These are phyloP conservation scores for Olivierus martensii DNA, from an alignment of 1,140 invertebrate genomes.

Conservation along the genomic window DNA sequence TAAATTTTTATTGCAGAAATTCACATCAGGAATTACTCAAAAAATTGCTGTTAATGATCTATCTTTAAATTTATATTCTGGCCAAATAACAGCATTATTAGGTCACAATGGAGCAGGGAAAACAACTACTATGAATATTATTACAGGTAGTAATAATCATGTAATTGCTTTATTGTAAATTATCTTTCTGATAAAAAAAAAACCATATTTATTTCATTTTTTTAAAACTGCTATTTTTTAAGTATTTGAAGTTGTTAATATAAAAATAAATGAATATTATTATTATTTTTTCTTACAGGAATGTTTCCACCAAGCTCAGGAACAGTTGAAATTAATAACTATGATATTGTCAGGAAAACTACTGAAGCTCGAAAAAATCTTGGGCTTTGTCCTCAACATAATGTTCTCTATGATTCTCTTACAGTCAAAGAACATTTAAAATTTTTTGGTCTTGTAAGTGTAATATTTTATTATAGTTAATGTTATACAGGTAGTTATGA, in stretches of 20 bases:
- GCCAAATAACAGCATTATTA: conserved; percentile 68
- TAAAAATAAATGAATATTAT: too few relatives aligned
- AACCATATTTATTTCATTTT: too few relatives aligned
- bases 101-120: conserved; percentile 77
- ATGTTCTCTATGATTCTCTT: conserved; percentile 33
- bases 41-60: conserved; percentile 52
- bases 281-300: conserved; percentile 36
- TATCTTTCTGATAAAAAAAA: too few relatives aligned
- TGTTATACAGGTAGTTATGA: too few relatives aligned
- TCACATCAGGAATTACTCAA: conserved; percentile 8
- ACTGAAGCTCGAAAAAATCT: conserved; percentile 47
- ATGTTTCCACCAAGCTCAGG: conserved; percentile 51
- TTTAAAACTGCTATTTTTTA: too few relatives aligned
- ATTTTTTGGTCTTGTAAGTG: conserved; percentile 27
- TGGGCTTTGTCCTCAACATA: conserved; percentile 46
- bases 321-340: conserved; percentile 48
- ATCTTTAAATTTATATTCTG: conserved; percentile 55
- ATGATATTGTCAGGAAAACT: conserved; percentile 41
- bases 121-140: conserved; percentile 64
- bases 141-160: conserved; percentile 57
- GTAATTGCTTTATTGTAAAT: too few relatives aligned
- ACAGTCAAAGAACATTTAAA: conserved; percentile 32
- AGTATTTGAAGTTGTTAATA: too few relatives aligned
- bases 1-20: too few relatives aligned
- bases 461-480: too few relatives aligned